phyloP scores from a whole-genome alignment of 2,888 invertebrate species.

The Andrena minutula region DNA sequence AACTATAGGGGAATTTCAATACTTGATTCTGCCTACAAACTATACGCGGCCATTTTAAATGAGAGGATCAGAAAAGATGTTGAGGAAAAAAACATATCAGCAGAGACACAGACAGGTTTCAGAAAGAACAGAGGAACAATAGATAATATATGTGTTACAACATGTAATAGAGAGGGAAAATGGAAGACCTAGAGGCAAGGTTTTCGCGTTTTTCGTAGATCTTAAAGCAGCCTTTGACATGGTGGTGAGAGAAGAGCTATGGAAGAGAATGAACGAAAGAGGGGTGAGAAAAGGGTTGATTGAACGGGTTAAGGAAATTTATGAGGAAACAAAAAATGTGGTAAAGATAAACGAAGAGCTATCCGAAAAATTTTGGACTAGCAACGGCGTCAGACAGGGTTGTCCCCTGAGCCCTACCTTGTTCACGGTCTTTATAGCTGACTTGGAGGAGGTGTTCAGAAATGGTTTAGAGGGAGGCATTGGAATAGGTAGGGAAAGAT shows the following conservation, averaged over 20 bases:
- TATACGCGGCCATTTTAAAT: not conserved
- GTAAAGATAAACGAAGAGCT: conserved; percentile 5
- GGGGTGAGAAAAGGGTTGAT: not conserved
- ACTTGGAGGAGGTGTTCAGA: conserved; percentile 1
- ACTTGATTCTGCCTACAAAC: not conserved
- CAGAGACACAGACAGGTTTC: conserved; percentile 12
- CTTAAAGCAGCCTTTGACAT: conserved; percentile 16
- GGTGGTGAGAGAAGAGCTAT: not conserved
- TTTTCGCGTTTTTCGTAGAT: conserved; percentile 1
- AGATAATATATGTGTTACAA: conserved; percentile 11
- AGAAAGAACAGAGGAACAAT: not conserved
- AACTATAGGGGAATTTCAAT: not conserved
- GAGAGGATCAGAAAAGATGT: conserved; percentile 5
- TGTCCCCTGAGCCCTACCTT: conserved; percentile 2
- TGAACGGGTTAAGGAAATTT: not conserved
- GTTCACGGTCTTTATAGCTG: not conserved
- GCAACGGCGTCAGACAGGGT: not conserved
- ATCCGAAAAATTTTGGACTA: not conserved
- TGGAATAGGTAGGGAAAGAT: not conserved
- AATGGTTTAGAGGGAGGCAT: not conserved
- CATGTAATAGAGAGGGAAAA: conserved; percentile 2
- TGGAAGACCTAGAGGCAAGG: not conserved
- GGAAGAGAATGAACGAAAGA: not conserved
- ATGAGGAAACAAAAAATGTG: not conserved
- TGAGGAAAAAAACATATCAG: not conserved